Evolutionary conservation across 2,888 invertebrate genomes (phyloP).

Genomic region (Cosmia pyralina): DNA sequence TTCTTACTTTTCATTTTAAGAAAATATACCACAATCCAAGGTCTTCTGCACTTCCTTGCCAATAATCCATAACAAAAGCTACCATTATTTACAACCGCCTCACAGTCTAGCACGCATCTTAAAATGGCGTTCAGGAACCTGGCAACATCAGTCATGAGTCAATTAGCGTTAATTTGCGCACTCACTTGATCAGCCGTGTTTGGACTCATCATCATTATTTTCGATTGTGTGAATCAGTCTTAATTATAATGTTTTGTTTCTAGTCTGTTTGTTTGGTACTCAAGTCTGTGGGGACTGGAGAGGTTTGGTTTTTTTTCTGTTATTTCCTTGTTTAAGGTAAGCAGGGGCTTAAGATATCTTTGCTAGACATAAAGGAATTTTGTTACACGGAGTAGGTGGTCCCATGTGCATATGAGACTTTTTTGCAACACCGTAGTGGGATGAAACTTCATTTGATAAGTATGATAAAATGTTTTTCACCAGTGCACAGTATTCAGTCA

Average conservation of each 20-base stretch:
- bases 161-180: conserved; percentile 57
- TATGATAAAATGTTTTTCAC: not conserved
- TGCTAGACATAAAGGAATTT: not conserved
- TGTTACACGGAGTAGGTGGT: not conserved
- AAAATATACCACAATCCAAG: not conserved
- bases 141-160: conserved; percentile 9
- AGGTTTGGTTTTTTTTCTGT: not conserved
- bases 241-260: conserved; percentile 36
- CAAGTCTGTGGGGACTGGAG: not conserved
- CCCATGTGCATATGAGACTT: not conserved
- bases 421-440: not conserved
- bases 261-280: conserved; percentile 9
- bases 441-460: not conserved
- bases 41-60: not conserved
- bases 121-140: conserved; percentile 24
- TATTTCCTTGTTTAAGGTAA: not conserved
- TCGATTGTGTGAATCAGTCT: conserved; percentile 51
- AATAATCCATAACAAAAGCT: not conserved
- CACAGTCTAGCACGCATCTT: conserved; percentile 22
- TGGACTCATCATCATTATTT: conserved; percentile 53
- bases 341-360: not conserved
- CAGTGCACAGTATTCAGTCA: not conserved
- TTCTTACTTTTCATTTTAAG: no score
- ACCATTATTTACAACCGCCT: conserved; percentile 30
- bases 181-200: conserved; percentile 54